Conservation (phyloP, 2,888 invertebrate genomes). For the Gandaritis pyraliata region DNA sequence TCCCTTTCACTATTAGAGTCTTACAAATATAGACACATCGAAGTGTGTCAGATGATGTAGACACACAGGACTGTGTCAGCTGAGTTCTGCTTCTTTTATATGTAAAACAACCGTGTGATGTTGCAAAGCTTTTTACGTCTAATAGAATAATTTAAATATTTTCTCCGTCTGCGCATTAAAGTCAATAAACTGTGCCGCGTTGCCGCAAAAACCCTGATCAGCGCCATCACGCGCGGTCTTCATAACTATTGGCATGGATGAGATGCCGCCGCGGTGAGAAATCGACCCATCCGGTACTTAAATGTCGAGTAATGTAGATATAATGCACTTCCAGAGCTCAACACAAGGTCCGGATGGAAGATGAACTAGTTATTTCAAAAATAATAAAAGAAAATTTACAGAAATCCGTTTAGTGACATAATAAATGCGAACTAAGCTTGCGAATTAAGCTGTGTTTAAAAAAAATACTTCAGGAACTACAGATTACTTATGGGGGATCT, state of each 20-base stretch:
- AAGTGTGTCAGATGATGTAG: too few relatives aligned
- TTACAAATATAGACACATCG: too few relatives aligned
- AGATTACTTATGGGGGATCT: too few relatives aligned
- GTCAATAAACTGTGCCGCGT: slow-evolving; percentile 27
- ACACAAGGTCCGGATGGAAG: slow-evolving; percentile 9
- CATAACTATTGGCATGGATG: slow-evolving; percentile 38
- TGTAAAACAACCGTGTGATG: background rate
- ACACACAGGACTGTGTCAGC: too few relatives aligned
- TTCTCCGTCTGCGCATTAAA: slow-evolving; percentile 29
- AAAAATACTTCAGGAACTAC: too few relatives aligned
- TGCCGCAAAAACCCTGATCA: slow-evolving; percentile 23
- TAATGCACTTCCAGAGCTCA: slow-evolving; percentile 10
- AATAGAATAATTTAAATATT: slow-evolving; percentile 1
- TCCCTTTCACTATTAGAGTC: too few relatives aligned
- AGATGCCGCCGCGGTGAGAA: slow-evolving; percentile 16
- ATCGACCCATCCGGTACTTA: slow-evolving; percentile 23
- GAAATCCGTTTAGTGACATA: too few relatives aligned
- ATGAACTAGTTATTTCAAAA: background rate
- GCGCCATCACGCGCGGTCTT: slow-evolving; percentile 29
- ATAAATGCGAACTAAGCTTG: too few relatives aligned
- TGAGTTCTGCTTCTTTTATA: too few relatives aligned
- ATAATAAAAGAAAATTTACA: background rate
- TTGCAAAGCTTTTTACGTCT: background rate
- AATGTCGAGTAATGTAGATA: slow-evolving; percentile 18
- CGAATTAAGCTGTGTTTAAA: too few relatives aligned